Percentiles rank a stretch among this genome's conserved stretches.
Evolutionary conservation across 2,113 vertebrate species (phyloP).

Genomic region (Amphilophus citrinellus): DNA sequence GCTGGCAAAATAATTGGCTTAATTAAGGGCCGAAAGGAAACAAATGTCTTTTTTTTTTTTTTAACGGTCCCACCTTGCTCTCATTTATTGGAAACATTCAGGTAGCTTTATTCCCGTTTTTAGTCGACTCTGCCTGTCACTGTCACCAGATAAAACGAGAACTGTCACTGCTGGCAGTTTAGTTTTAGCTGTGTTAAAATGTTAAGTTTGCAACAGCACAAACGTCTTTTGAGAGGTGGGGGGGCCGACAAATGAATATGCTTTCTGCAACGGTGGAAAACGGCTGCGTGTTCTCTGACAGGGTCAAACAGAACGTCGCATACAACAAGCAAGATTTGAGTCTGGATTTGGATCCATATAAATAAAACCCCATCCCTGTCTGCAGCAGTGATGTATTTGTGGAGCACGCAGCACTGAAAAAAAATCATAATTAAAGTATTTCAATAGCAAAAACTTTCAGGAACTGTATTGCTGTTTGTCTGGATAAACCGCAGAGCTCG

Average conservation of each 20-base stretch:
- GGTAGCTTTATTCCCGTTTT: neutral
- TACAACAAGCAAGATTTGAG: neutral
- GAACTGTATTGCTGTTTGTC: neutral
- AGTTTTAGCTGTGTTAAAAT: slow-evolving; percentile 6
- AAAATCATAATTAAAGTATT: neutral
- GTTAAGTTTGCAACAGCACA: neutral
- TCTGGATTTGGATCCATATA: slow-evolving; percentile 7
- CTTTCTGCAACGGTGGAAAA: neutral
- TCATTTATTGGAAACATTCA: neutral
- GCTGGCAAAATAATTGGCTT: slow-evolving; percentile 6
- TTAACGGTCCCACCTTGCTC: neutral
- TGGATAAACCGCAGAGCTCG: slow-evolving; percentile 13
- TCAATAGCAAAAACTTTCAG: slow-evolving; percentile 16
- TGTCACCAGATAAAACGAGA: neutral
- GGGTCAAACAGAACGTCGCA: neutral
- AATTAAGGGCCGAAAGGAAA: neutral
- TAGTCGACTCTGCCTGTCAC: neutral
- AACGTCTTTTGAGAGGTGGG: neutral
- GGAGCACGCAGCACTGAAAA: neutral
- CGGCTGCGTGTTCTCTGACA: neutral
- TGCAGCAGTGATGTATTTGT: neutral
- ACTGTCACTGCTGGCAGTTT: neutral
- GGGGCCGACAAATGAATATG: neutral
- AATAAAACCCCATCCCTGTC: neutral
- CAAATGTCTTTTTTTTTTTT: neutral